Evolutionary conservation across 2,797 vertebrate species (phyloP).

Genomic region (Myioborus miniatus): DNA sequence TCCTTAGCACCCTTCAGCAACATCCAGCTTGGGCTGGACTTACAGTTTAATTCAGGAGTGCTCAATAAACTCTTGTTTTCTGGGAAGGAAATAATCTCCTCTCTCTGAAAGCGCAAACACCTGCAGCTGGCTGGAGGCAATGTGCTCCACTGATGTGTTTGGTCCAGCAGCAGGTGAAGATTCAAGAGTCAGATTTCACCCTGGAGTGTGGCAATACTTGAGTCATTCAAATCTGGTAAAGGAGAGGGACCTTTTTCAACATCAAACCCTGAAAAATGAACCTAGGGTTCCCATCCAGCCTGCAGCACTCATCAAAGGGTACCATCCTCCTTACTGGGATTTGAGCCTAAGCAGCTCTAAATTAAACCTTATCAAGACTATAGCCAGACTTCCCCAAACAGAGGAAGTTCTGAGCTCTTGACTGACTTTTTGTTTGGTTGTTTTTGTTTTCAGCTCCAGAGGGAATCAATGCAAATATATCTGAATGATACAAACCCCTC

Average conservation of each 20-base stretch:
- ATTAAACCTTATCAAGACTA: background rate
- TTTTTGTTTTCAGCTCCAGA: background rate
- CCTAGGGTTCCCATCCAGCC: rapidly evolving
- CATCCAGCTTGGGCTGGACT: background rate
- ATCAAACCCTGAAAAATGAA: background rate
- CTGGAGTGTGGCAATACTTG: rapidly evolving
- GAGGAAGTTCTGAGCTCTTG: background rate
- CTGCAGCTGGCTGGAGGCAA: background rate
- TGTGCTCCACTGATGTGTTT: background rate
- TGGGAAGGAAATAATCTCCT: background rate
- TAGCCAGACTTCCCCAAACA: background rate
- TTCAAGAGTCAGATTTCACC: background rate
- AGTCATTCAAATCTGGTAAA: background rate
- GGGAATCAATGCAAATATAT: background rate
- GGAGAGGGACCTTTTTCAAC: background rate
- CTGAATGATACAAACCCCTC: background rate
- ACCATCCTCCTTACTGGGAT: background rate
- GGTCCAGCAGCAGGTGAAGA: background rate
- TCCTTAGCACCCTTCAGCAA: background rate
- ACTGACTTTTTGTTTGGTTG: background rate
- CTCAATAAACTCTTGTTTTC: background rate
- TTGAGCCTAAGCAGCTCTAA: background rate
- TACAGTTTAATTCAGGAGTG: background rate
- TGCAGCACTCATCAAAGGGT: background rate
- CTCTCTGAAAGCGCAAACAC: background rate